Conservation (phyloP, 1,140 invertebrate species). For the Subanguina moxae region DNA sequence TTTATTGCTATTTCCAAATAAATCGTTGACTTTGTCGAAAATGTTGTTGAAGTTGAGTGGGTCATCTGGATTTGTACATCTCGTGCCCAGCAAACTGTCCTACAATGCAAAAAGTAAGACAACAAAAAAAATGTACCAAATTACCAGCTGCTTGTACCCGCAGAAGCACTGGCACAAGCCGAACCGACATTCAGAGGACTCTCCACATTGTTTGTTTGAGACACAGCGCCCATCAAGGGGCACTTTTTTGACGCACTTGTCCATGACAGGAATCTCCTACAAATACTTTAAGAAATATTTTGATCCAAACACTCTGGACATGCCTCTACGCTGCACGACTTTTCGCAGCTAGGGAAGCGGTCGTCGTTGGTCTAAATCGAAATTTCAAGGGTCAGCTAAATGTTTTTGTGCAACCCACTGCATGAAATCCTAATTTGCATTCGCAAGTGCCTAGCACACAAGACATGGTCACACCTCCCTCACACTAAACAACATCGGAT, state of each 20-base stretch:
- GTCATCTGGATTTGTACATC: slow-evolving; percentile 49
- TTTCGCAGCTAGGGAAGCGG: slow-evolving; percentile 56
- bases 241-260: slow-evolving; percentile 48
- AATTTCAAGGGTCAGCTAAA: too few relatives aligned
- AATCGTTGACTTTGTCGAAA: slow-evolving; percentile 30
- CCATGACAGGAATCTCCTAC: slow-evolving; percentile 46
- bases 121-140: background rate
- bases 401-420: too few relatives aligned
- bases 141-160: slow-evolving; percentile 43
- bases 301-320: background rate
- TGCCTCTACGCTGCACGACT: slow-evolving; percentile 40
- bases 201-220: slow-evolving; percentile 52
- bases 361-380: slow-evolving; percentile 53
- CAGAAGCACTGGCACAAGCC: slow-evolving; percentile 58
- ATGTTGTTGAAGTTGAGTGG: slow-evolving; percentile 44
- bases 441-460: slow-evolving; percentile 43
- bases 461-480: slow-evolving; percentile 56
- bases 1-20: slow-evolving; percentile 1
- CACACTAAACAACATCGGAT: slow-evolving; percentile 44
- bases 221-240: slow-evolving; percentile 46
- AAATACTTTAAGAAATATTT: background rate
- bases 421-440: slow-evolving; percentile 34
- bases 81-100: slow-evolving; percentile 19
- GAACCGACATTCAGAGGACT: slow-evolving; percentile 53
- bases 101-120: slow-evolving; percentile 1